A percentile compares a stretch with the other conserved stretches of the same genome.
Evolutionary conservation across 2,797 vertebrate genomes (phyloP).

Genomic region (Mico argentatus): DNA sequence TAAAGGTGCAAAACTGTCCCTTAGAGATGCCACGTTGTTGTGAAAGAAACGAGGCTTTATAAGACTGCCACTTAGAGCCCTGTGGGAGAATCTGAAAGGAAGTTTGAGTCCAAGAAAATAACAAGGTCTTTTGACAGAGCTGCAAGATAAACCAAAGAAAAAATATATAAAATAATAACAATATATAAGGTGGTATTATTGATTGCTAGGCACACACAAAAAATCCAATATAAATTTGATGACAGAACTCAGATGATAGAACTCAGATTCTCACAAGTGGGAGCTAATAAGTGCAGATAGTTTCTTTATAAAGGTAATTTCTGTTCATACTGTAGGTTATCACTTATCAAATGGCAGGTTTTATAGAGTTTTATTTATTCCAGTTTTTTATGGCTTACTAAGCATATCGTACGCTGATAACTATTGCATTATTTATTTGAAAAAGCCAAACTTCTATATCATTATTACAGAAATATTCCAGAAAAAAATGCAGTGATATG

Average conservation of each 20-base stretch:
- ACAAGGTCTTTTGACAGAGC: slow-evolving; percentile 88
- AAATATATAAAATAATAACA: slow-evolving; percentile 83
- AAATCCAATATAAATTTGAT: not conserved
- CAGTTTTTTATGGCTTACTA: not conserved
- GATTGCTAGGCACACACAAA: slow-evolving; percentile 46
- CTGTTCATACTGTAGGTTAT: not conserved
- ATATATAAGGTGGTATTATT: slow-evolving; percentile 79
- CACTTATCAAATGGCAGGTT: not conserved
- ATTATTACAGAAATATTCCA: not conserved
- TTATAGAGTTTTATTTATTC: not conserved
- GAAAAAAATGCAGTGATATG: not conserved
- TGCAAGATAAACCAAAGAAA: slow-evolving; percentile 85
- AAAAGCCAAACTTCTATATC: not conserved
- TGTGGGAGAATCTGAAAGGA: slow-evolving; percentile 78
- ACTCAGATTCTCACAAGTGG: not conserved
- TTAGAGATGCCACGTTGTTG: slow-evolving; percentile 63
- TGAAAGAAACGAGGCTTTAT: slow-evolving; percentile 83
- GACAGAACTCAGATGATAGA: not conserved
- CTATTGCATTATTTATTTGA: not conserved
- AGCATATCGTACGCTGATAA: not conserved
- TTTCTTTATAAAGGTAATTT: not conserved
- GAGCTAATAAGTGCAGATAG: not conserved
- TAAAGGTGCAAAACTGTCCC: slow-evolving; percentile 70
- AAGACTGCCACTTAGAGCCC: slow-evolving; percentile 87
- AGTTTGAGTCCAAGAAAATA: slow-evolving; percentile 86